phyloP scores from a whole-genome alignment of 37 sponge, comb jelly and placozoan genomes.

The Petrosia ficiformis region DNA sequence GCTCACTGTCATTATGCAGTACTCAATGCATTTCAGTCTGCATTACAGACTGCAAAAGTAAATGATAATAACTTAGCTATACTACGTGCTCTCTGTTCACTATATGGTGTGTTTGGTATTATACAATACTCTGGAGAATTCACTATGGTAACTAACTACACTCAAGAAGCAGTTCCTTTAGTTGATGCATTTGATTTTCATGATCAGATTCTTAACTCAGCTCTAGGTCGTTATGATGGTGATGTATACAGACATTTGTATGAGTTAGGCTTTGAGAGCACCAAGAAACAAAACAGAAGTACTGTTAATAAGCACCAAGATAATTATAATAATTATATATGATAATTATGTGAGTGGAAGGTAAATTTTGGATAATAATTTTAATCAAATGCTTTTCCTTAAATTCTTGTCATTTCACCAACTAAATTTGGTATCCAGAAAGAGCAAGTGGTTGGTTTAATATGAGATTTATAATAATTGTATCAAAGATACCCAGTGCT shows the following conservation, averaged over 20 bases:
- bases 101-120: conserved; percentile 60
- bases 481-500: too few relatives aligned
- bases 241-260: conserved; percentile 87
- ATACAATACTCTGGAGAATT: conserved; percentile 53
- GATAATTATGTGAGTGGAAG: not conserved
- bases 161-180: conserved; percentile 82
- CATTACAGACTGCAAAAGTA: conserved; percentile 30
- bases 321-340: not conserved
- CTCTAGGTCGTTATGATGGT: conserved; percentile 90
- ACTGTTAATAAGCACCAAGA: not conserved
- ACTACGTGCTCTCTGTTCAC: conserved; percentile 47
- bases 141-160: conserved; percentile 52
- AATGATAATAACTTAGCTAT: conserved; percentile 33
- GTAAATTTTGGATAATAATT: not conserved
- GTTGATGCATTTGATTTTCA: conserved; percentile 93
- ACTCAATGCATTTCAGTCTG: conserved; percentile 59
- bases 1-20: conserved; percentile 81
- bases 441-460: not conserved
- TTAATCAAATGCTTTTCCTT: too few relatives aligned
- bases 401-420: too few relatives aligned
- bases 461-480: not conserved
- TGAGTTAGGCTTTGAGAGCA: conserved; percentile 73
- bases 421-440: too few relatives aligned
- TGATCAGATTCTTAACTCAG: conserved; percentile 78
- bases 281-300: conserved; percentile 83